Evolutionary conservation across 2,888 invertebrate species (phyloP).

Genomic region (Heliconius ethilla): DNA sequence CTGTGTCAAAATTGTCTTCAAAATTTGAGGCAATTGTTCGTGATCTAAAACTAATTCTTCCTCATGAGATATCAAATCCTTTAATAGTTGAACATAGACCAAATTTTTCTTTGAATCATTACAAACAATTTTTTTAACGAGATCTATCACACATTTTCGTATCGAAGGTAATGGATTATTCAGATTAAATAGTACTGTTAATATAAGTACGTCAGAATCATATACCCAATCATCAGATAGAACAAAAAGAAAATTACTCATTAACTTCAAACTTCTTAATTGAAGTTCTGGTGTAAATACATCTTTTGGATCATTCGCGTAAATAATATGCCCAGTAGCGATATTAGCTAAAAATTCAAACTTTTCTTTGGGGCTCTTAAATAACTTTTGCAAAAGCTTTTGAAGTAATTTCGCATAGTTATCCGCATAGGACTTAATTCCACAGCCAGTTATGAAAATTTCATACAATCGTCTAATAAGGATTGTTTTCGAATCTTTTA

Average conservation of each 20-base stretch:
- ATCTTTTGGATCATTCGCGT: conserved; percentile 68
- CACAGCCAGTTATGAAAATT: conserved; percentile 76
- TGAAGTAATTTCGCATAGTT: conserved; percentile 70
- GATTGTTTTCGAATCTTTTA: conserved; percentile 62
- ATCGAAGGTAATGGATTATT: conserved; percentile 79
- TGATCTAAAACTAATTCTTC: conserved; percentile 85
- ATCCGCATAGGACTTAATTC: conserved; percentile 62
- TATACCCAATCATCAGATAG: conserved; percentile 64
- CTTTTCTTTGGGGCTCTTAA: conserved; percentile 69
- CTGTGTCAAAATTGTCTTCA: conserved; percentile 83
- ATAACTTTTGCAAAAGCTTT: conserved; percentile 72
- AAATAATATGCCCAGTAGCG: conserved; percentile 75
- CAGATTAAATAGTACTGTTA: conserved; percentile 81
- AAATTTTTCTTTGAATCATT: conserved; percentile 61
- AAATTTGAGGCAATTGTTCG: conserved; percentile 84
- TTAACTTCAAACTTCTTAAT: conserved; percentile 74
- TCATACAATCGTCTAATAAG: conserved; percentile 73
- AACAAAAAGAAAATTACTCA: conserved; percentile 60
- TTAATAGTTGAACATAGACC: conserved; percentile 71
- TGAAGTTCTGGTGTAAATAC: conserved; percentile 77
- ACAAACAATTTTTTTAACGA: conserved; percentile 69
- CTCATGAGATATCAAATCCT: conserved; percentile 72
- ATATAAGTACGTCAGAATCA: conserved; percentile 74
- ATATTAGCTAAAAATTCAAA: conserved; percentile 83
- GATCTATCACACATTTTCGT: conserved; percentile 80